A percentile compares a stretch with the other conserved stretches of the same genome.
Conservation (phyloP, 2,888 invertebrate genomes). For the Stenurella melanura region DNA sequence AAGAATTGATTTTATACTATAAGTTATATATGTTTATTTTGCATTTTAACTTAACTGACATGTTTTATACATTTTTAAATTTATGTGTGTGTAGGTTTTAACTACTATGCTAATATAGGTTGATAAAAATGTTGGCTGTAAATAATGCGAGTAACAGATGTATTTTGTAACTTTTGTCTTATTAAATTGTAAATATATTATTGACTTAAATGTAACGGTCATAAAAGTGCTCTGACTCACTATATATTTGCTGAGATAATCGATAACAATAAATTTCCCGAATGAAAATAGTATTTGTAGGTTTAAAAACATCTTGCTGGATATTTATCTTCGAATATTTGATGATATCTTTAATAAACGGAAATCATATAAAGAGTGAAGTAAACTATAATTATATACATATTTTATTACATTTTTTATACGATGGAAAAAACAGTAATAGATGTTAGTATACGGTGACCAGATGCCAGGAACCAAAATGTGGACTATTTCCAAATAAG, state of each 20-base stretch:
- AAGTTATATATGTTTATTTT: conserved; percentile 21
- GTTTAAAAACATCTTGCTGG: neutral
- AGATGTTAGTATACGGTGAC: too few relatives aligned
- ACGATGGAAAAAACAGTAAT: too few relatives aligned
- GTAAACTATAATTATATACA: too few relatives aligned
- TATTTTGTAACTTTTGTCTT: conserved; percentile 41
- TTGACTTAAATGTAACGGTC: conserved; percentile 23
- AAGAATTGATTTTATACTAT: conserved; percentile 41
- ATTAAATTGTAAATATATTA: conserved; percentile 25
- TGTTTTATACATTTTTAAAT: conserved; percentile 31
- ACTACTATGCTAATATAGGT: conserved; percentile 33
- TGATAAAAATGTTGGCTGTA: conserved; percentile 36
- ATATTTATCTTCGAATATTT: neutral
- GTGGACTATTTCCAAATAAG: too few relatives aligned
- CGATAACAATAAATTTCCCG: neutral
- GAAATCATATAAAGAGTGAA: too few relatives aligned
- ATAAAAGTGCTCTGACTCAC: conserved; percentile 11
- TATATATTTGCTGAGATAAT: neutral
- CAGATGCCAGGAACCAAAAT: too few relatives aligned
- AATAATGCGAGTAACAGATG: conserved; percentile 33
- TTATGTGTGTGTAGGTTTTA: conserved; percentile 33
- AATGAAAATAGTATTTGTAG: neutral
- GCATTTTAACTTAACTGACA: conserved; percentile 17
- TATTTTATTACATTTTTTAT: too few relatives aligned
- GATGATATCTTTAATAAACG: neutral